phyloP scores from a whole-genome alignment of 2,797 vertebrate species.

The Coreius guichenoti region DNA sequence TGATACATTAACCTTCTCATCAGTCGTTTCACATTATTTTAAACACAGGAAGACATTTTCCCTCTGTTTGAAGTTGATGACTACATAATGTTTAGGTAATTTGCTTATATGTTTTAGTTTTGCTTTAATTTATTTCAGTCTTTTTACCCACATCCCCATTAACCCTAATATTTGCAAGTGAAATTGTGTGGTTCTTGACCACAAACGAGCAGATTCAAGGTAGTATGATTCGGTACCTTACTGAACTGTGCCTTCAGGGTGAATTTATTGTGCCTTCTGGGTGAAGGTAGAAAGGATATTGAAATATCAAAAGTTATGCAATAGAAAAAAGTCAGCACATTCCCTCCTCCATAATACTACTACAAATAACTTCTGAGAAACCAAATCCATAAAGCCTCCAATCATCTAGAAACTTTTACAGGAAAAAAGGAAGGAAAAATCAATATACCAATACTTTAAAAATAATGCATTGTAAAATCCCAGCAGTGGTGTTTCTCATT shows the following conservation, averaged over 20 bases:
- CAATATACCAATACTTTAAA: constrained; percentile 12
- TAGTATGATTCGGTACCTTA: background rate
- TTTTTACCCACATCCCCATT: background rate
- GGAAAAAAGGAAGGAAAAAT: background rate
- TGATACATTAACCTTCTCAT: background rate
- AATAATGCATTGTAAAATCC: constrained; percentile 15
- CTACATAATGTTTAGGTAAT: background rate
- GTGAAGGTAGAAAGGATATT: background rate
- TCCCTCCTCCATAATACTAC: background rate
- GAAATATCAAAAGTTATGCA: background rate
- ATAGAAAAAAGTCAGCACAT: background rate
- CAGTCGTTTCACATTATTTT: background rate
- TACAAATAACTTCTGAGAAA: background rate
- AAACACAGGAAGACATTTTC: background rate
- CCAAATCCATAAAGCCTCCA: constrained; percentile 14
- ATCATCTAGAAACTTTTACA: constrained; percentile 17
- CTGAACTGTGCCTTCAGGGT: background rate
- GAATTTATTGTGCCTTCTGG: background rate
- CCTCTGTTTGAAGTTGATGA: background rate
- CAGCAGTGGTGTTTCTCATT: constrained; percentile 5
- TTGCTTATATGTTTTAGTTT: background rate
- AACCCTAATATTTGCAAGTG: background rate
- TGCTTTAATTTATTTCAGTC: background rate
- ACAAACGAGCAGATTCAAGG: too few species aligned
- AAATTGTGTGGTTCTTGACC: background rate